Base-by-base conservation (phyloP, 2,888 invertebrate genomes). In the Sussaba pulchella region DNA sequence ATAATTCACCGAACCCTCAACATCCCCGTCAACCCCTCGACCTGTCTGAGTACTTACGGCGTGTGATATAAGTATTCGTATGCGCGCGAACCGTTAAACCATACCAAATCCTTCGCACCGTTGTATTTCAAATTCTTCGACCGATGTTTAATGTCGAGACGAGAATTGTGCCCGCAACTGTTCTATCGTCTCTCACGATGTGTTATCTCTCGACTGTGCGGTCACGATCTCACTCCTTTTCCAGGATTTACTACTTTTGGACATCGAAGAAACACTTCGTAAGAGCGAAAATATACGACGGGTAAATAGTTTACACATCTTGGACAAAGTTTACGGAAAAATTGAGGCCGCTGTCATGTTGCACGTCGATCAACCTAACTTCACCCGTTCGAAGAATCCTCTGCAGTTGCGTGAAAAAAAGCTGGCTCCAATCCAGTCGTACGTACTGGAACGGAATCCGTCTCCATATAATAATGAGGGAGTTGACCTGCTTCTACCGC, bases 1-100 rank as follows among this genome's bases (percentile, higher is more conserved):
- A 78, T 76, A 82, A 79, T 78, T 82, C 79, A 77, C 78, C 39
- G 50, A 54, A 26, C 45, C 57, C 17, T 36, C 63, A 31, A 41
- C 54, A 19, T 45, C 26, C n/a, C 67, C 52, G 52, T 41, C 67
- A 24, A 54, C n/a, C 41, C 8, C 10, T 66, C 41, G 24, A 69
- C 67, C n/a, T n/a, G n/a, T n/a, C n/a, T n/a, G n/a, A n/a, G 41
- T 52, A 67, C 52, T 26, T 67, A 39, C 52, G n/a, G n/a, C 67
- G 21, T 24, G 21, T n/a, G 39, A 24, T 41, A 39, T 26, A 69
- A 54, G 17, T 2, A 69, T 2, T 26, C 31, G 26, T 26, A 26
- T 57, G 57, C 57, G 17, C 21, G 26, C 41, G 26, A 54, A 54
- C 14, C 54, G 24, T 39, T 43, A n/a, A 69, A 54, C 10, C 43